Evolutionary conservation across 2,797 vertebrate genomes (phyloP), one percentile per base, ranked within the genome.

Genomic region (Phalloptychus januarius): DNA sequence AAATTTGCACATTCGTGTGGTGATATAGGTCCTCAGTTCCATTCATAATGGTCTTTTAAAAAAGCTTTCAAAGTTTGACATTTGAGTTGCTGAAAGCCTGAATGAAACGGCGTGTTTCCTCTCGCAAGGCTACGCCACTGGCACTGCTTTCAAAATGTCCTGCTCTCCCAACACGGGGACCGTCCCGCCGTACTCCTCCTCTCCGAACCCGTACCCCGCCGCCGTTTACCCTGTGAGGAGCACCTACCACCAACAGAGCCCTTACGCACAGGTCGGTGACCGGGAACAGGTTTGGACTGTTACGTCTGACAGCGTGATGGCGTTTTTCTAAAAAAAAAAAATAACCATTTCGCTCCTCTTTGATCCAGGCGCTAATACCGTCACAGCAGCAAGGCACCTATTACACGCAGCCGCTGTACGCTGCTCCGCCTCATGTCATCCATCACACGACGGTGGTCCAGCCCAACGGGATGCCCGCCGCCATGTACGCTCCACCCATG

Each of bases 361-460:
- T 85, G 25, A 31, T 75, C 13, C 76, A 93, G 93, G 91, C 86
- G 0, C 33, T 93, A 81, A 92, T 88, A 89, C 92, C 89, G 40
- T 86, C 89, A 85, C 94, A 94, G 91, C 97, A 98, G 94, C 98
- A 99, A 94, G 98, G 98, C 90, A 93, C 98, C 72, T 99, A 99
- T 44, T 99, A 98, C 94, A 98, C 98, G 87, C 98, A 99, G 95
- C 98, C 98, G 25, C 93, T 99, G 85, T 99, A 99, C 65, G 98
- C 98, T 67, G 97, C 98, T 0, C 98, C 97, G 33, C 98, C 98
- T 63, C 98, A 99, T 77, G 98, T 99, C 93, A 99, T 99, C 88
- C 98, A 99, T 94, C 98, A 99, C 94, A 99, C 98, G 78, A 99
- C 98, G 0, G 98, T 99, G 94, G 98, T 99, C 89, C 98, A 99